Evolutionary conservation across 2,888 invertebrate species (phyloP).

Genomic region (Thalpophila matura): DNA sequence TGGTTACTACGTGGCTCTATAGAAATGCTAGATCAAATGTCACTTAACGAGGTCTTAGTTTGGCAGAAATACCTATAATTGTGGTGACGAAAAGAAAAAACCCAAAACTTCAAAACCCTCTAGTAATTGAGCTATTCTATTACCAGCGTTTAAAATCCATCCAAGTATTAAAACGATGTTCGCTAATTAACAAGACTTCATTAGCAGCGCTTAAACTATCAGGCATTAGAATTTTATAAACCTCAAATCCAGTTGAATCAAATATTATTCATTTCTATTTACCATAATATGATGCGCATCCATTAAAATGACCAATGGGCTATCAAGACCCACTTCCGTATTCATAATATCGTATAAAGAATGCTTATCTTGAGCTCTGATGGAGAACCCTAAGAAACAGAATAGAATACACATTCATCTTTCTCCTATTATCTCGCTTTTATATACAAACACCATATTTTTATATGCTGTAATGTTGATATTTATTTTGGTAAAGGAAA

Average conservation of each 20-base stretch:
- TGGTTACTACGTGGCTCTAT: too few relatives aligned
- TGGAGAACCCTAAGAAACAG: conserved; percentile 12
- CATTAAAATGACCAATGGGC: conserved; percentile 41
- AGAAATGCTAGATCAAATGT: too few relatives aligned
- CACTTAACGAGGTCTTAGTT: too few relatives aligned
- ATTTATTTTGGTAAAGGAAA: conserved; percentile 8
- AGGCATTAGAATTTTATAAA: neutral
- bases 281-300: conserved; percentile 32
- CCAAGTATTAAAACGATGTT: too few relatives aligned
- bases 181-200: neutral
- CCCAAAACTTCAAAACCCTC: too few relatives aligned
- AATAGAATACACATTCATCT: conserved; percentile 26
- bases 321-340: conserved; percentile 19
- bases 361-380: conserved; percentile 23
- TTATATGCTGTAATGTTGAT: conserved; percentile 3
- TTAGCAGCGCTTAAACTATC: neutral
- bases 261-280: conserved; percentile 13
- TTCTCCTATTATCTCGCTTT: conserved; percentile 13
- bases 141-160: too few relatives aligned
- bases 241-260: neutral
- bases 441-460: conserved; percentile 22
- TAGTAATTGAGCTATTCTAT: too few relatives aligned
- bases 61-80: too few relatives aligned
- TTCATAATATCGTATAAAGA: conserved; percentile 36
- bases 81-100: too few relatives aligned